Evolutionary conservation across 2,113 vertebrate species (phyloP), one percentile per base, ranked within the genome.

Genomic region (Naja naja): DNA sequence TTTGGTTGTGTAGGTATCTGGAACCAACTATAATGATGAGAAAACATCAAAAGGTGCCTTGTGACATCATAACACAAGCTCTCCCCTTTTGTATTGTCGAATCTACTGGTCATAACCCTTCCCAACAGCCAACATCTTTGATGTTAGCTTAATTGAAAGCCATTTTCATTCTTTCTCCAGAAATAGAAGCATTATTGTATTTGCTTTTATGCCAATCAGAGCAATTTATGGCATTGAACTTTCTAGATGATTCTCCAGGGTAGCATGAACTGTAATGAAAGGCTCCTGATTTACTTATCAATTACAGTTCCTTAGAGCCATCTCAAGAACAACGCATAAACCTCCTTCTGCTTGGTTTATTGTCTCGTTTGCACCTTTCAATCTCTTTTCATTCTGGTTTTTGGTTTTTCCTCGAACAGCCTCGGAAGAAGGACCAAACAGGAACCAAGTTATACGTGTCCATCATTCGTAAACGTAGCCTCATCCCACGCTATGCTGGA

Each of bases 261-360:
- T 91, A 95, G 95, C 27, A 87, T 93, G 95, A 95, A 95, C 92
- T 96, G 97, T 97, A 96, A 97, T 97, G 96, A 97, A 91, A 93
- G 69, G 39, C 88, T 87, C 56, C 55, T 55, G 89, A 22, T 94
- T 94, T 92, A 90, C 49, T 47, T 55, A 88, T 5, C 89, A 14
- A 52, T 6, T 0, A 45, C 20, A 91, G 85, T 81, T 86, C 56
- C 64, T 89, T 0, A 2, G 93, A 85, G 94, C 91, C 96, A 92
- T 92, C 0, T 39, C 2, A 74, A 81, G 95, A 94, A 91, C 93
- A 87, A 90, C 89, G 93, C 92, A 27, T 49, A 8, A 0, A 0
- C 55, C 54, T 90, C 22, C 56, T 0, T 2, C 27, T 14, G 1
- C 2, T 18, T 12, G 2, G 95, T 95, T 87, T 88, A 95, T 89